Percentiles rank a stretch among this genome's conserved stretches.
phyloP scores from a whole-genome alignment of 2,888 invertebrate species.

The Limnephilus auricula region DNA sequence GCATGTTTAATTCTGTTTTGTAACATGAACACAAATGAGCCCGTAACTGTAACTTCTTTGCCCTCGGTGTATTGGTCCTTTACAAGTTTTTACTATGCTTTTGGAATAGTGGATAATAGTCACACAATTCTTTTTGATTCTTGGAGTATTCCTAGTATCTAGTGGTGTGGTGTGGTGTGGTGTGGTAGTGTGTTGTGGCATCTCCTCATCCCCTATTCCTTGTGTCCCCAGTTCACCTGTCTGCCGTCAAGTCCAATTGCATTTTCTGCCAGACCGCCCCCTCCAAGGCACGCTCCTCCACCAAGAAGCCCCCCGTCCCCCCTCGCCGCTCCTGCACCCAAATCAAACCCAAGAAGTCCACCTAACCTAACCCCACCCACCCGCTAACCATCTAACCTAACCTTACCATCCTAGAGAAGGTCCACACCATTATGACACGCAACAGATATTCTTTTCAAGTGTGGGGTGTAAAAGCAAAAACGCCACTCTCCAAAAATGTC shows the following conservation, averaged over 20 bases:
- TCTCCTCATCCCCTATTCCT: neutral
- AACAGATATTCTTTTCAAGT: neutral
- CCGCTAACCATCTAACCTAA: neutral
- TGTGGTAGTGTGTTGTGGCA: neutral
- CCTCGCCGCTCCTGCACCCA: slow-evolving; percentile 38
- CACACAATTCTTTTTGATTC: too few species aligned
- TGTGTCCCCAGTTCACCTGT: slow-evolving; percentile 29
- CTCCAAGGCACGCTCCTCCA: neutral
- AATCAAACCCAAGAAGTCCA: slow-evolving; percentile 44
- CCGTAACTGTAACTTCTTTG: too few species aligned
- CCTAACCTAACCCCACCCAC: slow-evolving; percentile 7
- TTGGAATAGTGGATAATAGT: too few species aligned
- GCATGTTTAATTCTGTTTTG: too few species aligned
- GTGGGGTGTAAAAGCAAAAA: too few species aligned
- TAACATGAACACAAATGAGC: too few species aligned
- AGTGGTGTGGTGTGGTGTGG: neutral
- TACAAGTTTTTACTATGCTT: too few species aligned
- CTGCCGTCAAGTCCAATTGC: slow-evolving; percentile 44
- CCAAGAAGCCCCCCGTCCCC: slow-evolving; percentile 12
- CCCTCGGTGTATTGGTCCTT: too few species aligned
- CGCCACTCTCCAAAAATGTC: too few species aligned
- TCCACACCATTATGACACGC: neutral
- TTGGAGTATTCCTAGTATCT: neutral
- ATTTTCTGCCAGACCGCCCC: neutral
- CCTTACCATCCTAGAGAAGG: neutral